phyloP scores from a whole-genome alignment of 2,888 invertebrate genomes.

The Hecatera dysodea region DNA sequence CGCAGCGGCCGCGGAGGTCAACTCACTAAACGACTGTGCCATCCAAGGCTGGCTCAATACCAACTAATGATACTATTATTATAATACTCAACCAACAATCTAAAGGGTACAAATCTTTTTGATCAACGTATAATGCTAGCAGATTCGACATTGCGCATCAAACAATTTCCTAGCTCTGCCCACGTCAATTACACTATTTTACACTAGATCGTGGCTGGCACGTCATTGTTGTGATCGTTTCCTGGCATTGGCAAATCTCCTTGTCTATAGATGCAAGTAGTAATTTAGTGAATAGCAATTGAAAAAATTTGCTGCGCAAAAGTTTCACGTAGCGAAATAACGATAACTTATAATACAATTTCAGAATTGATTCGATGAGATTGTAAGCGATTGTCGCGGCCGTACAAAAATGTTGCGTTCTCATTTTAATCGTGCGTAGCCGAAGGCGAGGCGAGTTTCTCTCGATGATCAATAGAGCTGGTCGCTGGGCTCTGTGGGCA shows the following conservation, averaged over 20 bases:
- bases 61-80: conserved; percentile 52
- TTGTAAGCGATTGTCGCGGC: conserved; percentile 57
- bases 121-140: conserved; percentile 54
- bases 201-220: conserved; percentile 68
- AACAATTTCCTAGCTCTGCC: conserved; percentile 69
- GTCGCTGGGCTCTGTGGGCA: conserved; percentile 65
- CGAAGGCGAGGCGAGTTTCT: conserved; percentile 66
- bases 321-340: conserved; percentile 44
- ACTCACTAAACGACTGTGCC: conserved; percentile 62
- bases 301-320: conserved; percentile 47
- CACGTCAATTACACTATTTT: conserved; percentile 74
- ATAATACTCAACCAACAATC: conserved; percentile 52
- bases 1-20: conserved; percentile 52
- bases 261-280: conserved; percentile 53
- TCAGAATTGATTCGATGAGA: conserved; percentile 50
- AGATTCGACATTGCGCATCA: conserved; percentile 61
- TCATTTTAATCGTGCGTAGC: conserved; percentile 65
- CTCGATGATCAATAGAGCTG: conserved; percentile 69
- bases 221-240: conserved; percentile 69
- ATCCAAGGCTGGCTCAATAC: conserved; percentile 65
- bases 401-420: conserved; percentile 54
- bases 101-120: conserved; percentile 45
- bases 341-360: conserved; percentile 37
- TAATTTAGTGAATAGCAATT: conserved; percentile 53
- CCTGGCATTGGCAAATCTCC: conserved; percentile 66